phyloP scores from a whole-genome alignment of 2,113 vertebrate species.

The Malurus cyaneus region DNA sequence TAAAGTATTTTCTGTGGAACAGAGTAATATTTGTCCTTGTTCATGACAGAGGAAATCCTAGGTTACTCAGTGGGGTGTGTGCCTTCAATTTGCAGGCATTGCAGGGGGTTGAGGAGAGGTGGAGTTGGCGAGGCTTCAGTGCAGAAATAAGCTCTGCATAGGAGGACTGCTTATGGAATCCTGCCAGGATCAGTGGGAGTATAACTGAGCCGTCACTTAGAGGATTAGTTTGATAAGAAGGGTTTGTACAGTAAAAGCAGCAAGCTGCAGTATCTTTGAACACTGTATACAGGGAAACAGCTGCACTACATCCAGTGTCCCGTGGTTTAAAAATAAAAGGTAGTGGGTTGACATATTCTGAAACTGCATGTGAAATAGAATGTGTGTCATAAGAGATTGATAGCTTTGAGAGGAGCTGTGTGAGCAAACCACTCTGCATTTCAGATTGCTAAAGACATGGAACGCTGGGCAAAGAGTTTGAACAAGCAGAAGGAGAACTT shows the following conservation, averaged over 20 bases:
- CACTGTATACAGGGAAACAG: not conserved
- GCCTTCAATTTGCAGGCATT: not conserved
- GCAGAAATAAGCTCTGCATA: slow-evolving; percentile 42
- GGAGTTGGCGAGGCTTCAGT: slow-evolving; percentile 12
- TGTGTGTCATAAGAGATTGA: not conserved
- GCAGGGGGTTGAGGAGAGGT: not conserved
- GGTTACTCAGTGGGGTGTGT: not conserved
- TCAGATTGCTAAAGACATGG: slow-evolving; percentile 99
- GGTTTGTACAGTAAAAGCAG: not conserved
- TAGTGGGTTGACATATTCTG: slow-evolving; percentile 17
- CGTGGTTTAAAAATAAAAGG: slow-evolving; percentile 23
- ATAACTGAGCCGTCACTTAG: slow-evolving; percentile 1
- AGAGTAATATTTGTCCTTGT: not conserved
- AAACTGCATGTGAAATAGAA: not conserved
- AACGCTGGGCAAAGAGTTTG: slow-evolving; percentile 98
- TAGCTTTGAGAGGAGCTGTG: not conserved
- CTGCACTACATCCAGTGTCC: slow-evolving; percentile 12
- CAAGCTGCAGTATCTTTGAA: not conserved
- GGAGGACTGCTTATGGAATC: not conserved
- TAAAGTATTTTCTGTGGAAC: not conserved
- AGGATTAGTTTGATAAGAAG: slow-evolving; percentile 35
- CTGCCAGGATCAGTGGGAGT: slow-evolving; percentile 44
- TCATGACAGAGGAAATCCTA: not conserved
- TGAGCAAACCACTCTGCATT: not conserved
- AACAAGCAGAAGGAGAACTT: slow-evolving; percentile 99